phyloP scores from a whole-genome alignment of 1,140 invertebrate species.

The Asbolus verrucosus region DNA sequence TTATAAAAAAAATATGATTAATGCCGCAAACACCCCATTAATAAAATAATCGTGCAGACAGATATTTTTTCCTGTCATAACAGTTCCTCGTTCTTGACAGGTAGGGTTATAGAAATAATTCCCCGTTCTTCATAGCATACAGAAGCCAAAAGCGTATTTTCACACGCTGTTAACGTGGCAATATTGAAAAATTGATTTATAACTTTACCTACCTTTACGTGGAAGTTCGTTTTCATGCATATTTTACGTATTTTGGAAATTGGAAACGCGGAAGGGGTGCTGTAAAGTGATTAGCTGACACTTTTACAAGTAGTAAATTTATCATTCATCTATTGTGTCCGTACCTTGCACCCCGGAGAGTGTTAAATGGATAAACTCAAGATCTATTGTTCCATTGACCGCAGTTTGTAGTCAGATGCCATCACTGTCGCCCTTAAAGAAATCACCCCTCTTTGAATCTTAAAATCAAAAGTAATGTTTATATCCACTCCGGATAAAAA shows the following conservation, averaged over 20 bases:
- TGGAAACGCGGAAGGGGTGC: slow-evolving; percentile 44
- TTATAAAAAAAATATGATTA: slow-evolving; percentile 8
- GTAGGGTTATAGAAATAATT: slow-evolving; percentile 31
- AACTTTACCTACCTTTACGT: slow-evolving; percentile 55
- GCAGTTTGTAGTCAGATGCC: background rate
- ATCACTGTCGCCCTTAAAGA: no score
- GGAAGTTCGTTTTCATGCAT: slow-evolving; percentile 58
- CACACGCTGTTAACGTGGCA: slow-evolving; percentile 51
- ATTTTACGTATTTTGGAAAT: slow-evolving; percentile 51
- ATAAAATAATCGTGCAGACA: background rate
- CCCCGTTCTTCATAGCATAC: slow-evolving; percentile 16
- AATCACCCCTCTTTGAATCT: background rate
- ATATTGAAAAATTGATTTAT: slow-evolving; percentile 59
- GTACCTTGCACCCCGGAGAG: background rate
- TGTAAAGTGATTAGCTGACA: slow-evolving; percentile 49
- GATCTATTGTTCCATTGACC: slow-evolving; percentile 8
- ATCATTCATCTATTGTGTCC: slow-evolving; percentile 19
- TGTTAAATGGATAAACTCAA: slow-evolving; percentile 24
- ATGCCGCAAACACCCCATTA: slow-evolving; percentile 14
- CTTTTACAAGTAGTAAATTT: slow-evolving; percentile 46
- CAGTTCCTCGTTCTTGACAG: slow-evolving; percentile 34
- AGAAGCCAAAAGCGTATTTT: slow-evolving; percentile 44
- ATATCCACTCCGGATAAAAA: slow-evolving; percentile 57
- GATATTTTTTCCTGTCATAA: slow-evolving; percentile 37
- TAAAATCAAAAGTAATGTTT: slow-evolving; percentile 58